phyloP scores from a whole-genome alignment of 2,888 invertebrate species.

The Tanytarsus gracilentus region DNA sequence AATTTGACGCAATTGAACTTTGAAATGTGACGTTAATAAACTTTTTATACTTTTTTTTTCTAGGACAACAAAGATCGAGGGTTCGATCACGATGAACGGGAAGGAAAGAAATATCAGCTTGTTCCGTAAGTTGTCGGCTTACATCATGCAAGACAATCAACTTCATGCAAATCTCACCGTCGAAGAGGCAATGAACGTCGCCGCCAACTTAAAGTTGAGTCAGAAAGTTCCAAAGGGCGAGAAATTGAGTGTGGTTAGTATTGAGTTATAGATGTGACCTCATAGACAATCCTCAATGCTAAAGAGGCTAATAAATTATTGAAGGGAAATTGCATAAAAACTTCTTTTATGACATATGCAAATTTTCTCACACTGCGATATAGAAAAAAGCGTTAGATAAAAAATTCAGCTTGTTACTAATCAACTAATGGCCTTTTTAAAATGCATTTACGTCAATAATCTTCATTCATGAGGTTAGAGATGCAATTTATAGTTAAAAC shows the following conservation, averaged over 20 bases:
- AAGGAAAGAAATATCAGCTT: constrained; percentile 71
- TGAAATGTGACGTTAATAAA: no score
- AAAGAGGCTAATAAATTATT: no score
- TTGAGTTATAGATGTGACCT: neutral
- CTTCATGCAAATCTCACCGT: constrained; percentile 86
- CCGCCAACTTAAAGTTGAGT: constrained; percentile 81
- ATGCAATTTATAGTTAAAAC: no score
- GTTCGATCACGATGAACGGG: constrained; percentile 77
- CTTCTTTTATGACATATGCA: no score
- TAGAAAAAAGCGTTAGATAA: no score
- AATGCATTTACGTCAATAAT: no score
- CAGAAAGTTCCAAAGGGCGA: constrained; percentile 57
- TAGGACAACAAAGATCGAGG: constrained; percentile 72
- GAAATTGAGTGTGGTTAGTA: constrained; percentile 74
- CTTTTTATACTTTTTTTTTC: constrained; percentile 33
- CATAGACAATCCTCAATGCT: no score
- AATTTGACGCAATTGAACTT: neutral
- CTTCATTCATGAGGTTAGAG: no score
- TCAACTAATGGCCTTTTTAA: no score
- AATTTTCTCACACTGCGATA: no score
- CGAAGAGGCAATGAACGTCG: constrained; percentile 88
- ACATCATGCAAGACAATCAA: constrained; percentile 93
- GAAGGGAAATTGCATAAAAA: no score
- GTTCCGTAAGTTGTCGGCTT: constrained; percentile 88
- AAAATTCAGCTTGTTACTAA: no score